These are phyloP conservation scores for Euphydryas editha DNA, from an alignment of 2,888 invertebrate genomes.

Conservation along the genomic window DNA sequence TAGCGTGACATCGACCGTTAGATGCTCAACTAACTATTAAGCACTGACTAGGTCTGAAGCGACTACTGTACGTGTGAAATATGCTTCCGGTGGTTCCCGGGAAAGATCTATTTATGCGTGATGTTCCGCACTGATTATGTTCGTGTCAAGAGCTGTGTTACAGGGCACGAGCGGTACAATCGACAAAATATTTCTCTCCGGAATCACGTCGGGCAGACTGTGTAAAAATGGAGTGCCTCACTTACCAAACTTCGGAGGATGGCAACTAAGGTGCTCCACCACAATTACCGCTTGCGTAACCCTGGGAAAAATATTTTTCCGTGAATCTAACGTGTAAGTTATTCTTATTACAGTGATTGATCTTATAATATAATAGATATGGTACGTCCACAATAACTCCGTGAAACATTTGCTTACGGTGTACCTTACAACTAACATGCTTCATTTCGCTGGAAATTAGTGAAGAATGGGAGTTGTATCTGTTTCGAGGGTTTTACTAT, in stretches of 20 bases:
- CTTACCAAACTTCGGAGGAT: slow-evolving; percentile 83
- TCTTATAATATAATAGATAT: slow-evolving; percentile 65
- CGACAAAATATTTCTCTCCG: slow-evolving; percentile 84
- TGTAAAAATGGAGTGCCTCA: slow-evolving; percentile 83
- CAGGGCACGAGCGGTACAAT: slow-evolving; percentile 80
- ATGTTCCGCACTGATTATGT: slow-evolving; percentile 78
- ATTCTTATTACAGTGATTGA: slow-evolving; percentile 75
- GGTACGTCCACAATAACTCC: slow-evolving; percentile 60
- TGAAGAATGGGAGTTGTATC: slow-evolving; percentile 57
- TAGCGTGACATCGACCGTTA: slow-evolving; percentile 78
- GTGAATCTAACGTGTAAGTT: slow-evolving; percentile 83
- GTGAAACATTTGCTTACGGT: slow-evolving; percentile 66
- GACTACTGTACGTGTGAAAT: slow-evolving; percentile 76
- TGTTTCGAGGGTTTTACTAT: slow-evolving; percentile 53
- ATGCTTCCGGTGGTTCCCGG: slow-evolving; percentile 80
- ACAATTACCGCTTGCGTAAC: slow-evolving; percentile 84
- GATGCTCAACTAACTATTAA: slow-evolving; percentile 68
- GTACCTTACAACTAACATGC: slow-evolving; percentile 75
- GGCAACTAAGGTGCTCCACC: slow-evolving; percentile 84
- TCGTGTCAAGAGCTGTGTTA: slow-evolving; percentile 72
- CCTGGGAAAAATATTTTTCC: slow-evolving; percentile 84
- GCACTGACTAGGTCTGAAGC: slow-evolving; percentile 70
- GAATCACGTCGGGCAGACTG: slow-evolving; percentile 82
- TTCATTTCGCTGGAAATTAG: slow-evolving; percentile 61
- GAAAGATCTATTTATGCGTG: slow-evolving; percentile 82